phyloP scores from a whole-genome alignment of 2,113 vertebrate species.

The Cololabis saira region DNA sequence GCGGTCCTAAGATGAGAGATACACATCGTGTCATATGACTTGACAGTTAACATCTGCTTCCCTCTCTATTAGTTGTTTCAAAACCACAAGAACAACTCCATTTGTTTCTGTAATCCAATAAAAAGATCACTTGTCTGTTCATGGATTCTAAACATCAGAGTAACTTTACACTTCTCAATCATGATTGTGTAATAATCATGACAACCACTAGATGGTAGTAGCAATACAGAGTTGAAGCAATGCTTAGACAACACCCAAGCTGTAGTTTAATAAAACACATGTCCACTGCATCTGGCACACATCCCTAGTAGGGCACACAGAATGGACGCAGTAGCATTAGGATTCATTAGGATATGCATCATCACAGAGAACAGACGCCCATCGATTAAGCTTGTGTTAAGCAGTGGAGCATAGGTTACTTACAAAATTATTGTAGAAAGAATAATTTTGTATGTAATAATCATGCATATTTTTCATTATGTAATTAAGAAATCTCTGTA shows the following conservation, averaged over 20 bases:
- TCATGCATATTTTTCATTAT: neutral
- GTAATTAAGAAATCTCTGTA: neutral
- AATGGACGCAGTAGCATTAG: slow-evolving; percentile 49
- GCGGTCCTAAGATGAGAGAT: slow-evolving; percentile 82
- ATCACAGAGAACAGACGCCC: slow-evolving; percentile 34
- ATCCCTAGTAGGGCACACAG: slow-evolving; percentile 56
- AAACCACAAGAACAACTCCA: neutral
- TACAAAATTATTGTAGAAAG: slow-evolving; percentile 1
- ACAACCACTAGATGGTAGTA: slow-evolving; percentile 77
- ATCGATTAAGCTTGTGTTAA: slow-evolving; percentile 21
- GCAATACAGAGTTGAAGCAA: slow-evolving; percentile 26
- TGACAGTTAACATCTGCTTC: neutral
- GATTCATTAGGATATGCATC: slow-evolving; percentile 29
- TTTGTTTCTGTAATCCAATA: neutral
- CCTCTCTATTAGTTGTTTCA: neutral
- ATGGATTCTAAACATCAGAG: neutral
- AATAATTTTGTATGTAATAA: neutral
- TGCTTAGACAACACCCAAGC: slow-evolving; percentile 74
- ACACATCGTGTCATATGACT: neutral
- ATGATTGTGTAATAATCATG: slow-evolving; percentile 1
- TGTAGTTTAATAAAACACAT: slow-evolving; percentile 56
- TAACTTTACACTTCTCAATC: neutral
- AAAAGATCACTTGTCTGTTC: neutral
- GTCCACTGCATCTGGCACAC: slow-evolving; percentile 67
- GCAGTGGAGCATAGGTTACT: slow-evolving; percentile 27